Conservation (phyloP, 2,113 vertebrate genomes). For the Macrotus californicus region DNA sequence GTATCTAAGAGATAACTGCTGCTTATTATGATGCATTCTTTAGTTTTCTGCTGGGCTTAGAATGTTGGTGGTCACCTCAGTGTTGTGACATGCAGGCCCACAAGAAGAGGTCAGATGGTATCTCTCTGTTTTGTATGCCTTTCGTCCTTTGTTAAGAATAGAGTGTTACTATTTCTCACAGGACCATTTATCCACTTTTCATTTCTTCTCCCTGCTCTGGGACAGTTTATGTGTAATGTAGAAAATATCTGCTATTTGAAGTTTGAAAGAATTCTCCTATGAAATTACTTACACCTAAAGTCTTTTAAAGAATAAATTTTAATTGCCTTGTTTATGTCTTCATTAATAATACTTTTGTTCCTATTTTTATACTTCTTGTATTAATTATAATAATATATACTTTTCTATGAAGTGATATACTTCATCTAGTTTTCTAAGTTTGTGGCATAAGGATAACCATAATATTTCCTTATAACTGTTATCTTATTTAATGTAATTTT, state of each 20-base stretch:
- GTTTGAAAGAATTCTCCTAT: neutral
- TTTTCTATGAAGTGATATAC: neutral
- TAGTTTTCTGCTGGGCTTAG: neutral
- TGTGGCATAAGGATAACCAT: neutral
- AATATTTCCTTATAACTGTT: neutral
- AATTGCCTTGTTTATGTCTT: neutral
- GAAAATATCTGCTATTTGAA: neutral
- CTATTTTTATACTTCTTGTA: neutral
- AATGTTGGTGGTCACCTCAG: conserved; percentile 1
- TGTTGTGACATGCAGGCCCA: neutral
- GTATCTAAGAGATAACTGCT: neutral
- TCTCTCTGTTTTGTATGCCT: neutral
- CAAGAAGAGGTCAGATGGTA: neutral
- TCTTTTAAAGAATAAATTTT: neutral
- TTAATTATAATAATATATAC: neutral
- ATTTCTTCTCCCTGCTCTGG: neutral
- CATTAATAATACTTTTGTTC: neutral
- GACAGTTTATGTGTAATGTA: neutral
- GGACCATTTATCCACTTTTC: neutral
- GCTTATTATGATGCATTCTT: neutral
- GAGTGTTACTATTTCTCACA: neutral
- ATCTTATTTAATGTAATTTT: neutral
- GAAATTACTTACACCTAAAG: neutral
- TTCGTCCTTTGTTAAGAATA: neutral
- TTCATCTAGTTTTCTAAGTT: conserved; percentile 10